phyloP scores from a whole-genome alignment of 2,797 vertebrate species.

The Sphenodon punctatus region DNA sequence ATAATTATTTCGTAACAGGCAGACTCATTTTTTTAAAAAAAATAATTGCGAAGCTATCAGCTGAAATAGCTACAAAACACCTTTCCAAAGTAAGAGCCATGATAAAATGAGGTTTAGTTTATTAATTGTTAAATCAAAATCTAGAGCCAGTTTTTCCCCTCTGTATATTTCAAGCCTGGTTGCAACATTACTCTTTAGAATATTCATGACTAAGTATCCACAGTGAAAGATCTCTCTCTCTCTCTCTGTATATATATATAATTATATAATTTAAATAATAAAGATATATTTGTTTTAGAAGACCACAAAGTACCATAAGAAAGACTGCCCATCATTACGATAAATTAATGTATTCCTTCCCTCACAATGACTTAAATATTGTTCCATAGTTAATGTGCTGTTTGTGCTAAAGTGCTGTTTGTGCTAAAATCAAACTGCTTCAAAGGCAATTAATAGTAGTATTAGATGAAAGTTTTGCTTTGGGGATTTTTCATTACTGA shows the following conservation, averaged over 20 bases:
- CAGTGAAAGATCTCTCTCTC: no score
- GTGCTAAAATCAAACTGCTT: conserved; percentile 41
- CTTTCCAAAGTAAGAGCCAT: background rate
- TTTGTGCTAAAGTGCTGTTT: conserved; percentile 30
- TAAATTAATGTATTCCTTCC: conserved; percentile 25
- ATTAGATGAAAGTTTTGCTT: conserved; percentile 63
- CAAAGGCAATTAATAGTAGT: conserved; percentile 57
- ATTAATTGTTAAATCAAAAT: background rate
- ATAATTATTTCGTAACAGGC: conserved; percentile 36
- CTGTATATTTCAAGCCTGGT: background rate
- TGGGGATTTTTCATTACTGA: conserved; percentile 64
- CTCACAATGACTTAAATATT: conserved; percentile 59
- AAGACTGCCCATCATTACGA: background rate
- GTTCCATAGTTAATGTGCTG: conserved; percentile 48
- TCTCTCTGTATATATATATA: no score
- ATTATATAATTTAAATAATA: no score
- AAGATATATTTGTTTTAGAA: background rate
- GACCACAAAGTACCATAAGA: background rate
- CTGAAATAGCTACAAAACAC: background rate
- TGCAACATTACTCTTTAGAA: background rate
- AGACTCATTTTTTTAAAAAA: conserved; percentile 28
- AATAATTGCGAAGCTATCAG: conserved; percentile 2
- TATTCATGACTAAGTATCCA: background rate
- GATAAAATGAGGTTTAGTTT: background rate
- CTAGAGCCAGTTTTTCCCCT: background rate